A percentile compares a stretch with the other conserved stretches of the same genome.
phyloP scores from a whole-genome alignment of 2,797 vertebrate species.

The Melanotaenia parkinsoni region DNA sequence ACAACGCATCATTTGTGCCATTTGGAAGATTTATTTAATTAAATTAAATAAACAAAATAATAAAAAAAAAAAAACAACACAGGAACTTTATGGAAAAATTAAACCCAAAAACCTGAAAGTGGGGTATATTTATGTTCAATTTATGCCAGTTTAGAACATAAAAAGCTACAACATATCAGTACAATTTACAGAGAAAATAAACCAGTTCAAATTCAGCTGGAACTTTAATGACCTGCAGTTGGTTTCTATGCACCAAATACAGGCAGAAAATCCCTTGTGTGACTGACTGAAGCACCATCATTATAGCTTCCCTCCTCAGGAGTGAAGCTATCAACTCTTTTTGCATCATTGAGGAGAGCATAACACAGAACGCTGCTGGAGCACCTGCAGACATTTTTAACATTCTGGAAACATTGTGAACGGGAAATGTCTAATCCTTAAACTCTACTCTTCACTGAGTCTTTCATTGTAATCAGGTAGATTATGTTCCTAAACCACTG shows the following conservation, averaged over 20 bases:
- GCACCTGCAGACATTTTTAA: neutral
- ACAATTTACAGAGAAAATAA: no score
- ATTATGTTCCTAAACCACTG: neutral
- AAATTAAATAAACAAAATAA: no score
- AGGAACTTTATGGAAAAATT: no score
- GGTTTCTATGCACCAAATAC: neutral
- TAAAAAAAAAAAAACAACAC: no score
- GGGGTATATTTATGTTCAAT: no score
- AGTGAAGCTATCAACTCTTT: conserved; percentile 3
- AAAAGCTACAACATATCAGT: no score
- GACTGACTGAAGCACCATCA: neutral
- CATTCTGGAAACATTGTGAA: neutral
- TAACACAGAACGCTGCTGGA: neutral
- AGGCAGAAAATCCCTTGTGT: neutral
- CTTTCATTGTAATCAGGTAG: neutral
- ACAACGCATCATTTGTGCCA: neutral
- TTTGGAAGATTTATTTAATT: no score
- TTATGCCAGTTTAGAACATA: no score
- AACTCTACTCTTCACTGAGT: neutral
- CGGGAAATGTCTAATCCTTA: neutral
- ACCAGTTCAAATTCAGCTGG: neutral
- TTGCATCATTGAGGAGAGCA: conserved; percentile 3
- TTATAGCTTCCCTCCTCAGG: neutral
- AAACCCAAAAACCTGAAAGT: no score
- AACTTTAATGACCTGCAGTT: neutral